These are phyloP conservation scores for Elgaria multicarinata DNA, from an alignment of 2,113 vertebrate species.

Conservation along the genomic window DNA sequence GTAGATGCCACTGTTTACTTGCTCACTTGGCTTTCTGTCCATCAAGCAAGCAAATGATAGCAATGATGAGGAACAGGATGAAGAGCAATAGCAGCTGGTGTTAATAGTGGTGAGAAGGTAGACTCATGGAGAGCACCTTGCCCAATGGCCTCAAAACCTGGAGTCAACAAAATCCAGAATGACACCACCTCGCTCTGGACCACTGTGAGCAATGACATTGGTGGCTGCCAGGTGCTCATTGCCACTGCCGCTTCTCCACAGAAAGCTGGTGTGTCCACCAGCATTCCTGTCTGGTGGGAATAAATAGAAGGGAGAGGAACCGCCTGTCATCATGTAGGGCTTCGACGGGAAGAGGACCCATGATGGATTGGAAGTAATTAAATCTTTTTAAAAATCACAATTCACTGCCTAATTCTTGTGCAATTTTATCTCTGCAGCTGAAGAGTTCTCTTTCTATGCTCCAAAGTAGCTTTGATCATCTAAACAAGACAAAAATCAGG, in stretches of 20 bases:
- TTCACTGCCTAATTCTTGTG: neutral
- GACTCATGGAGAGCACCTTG: no score
- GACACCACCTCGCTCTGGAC: no score
- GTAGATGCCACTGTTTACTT: no score
- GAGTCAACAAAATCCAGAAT: neutral
- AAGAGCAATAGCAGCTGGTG: no score
- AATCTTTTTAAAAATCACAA: neutral
- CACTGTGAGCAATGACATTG: neutral
- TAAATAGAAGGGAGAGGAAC: neutral
- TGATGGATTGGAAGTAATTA: neutral
- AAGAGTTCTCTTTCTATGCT: slow-evolving; percentile 89
- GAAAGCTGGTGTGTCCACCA: neutral
- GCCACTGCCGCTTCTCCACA: neutral
- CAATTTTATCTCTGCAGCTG: slow-evolving; percentile 79
- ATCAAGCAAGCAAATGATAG: no score
- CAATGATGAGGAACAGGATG: no score
- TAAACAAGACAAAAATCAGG: slow-evolving; percentile 81
- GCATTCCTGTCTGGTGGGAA: neutral
- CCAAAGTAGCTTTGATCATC: slow-evolving; percentile 88
- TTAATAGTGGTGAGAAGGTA: no score
- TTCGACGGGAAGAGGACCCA: neutral
- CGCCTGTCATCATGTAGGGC: no score
- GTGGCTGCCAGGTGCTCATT: neutral
- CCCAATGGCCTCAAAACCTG: no score
- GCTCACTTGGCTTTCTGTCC: no score